Conservation (phyloP, 1,140 invertebrate species). For the Coboldia fuscipes region DNA sequence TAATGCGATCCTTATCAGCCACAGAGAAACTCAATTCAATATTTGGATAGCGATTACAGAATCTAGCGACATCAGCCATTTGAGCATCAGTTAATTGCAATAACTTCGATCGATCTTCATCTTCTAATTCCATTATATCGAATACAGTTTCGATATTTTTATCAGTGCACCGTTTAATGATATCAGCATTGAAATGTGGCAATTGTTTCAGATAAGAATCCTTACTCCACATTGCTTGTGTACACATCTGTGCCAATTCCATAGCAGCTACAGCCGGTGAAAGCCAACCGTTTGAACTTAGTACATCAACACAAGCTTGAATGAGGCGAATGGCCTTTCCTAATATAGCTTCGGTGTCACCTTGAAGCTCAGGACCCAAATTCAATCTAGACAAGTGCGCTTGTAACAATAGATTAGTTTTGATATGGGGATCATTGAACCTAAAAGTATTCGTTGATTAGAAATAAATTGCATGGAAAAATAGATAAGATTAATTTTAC, state of each 20-base stretch:
- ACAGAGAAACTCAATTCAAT: slow-evolving; percentile 94
- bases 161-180: slow-evolving; percentile 78
- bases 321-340: slow-evolving; percentile 77
- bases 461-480: background rate
- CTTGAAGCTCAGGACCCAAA: slow-evolving; percentile 85
- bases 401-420: slow-evolving; percentile 89
- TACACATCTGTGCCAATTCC: slow-evolving; percentile 99
- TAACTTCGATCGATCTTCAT: slow-evolving; percentile 71
- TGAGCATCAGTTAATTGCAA: slow-evolving; percentile 65
- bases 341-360: slow-evolving; percentile 84
- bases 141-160: slow-evolving; percentile 92
- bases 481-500: slow-evolving; percentile 9
- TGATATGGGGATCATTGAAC: slow-evolving; percentile 93
- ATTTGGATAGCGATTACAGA: slow-evolving; percentile 98
- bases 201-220: slow-evolving; percentile 94
- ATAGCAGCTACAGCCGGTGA: slow-evolving; percentile 95
- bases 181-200: slow-evolving; percentile 81
- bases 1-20: slow-evolving; percentile 55
- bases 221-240: slow-evolving; percentile 99
- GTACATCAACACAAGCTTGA: slow-evolving; percentile 96
- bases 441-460: slow-evolving; percentile 20
- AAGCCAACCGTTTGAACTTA: slow-evolving; percentile 95
- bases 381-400: slow-evolving; percentile 89
- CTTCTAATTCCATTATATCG: slow-evolving; percentile 96
- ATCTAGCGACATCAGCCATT: slow-evolving; percentile 92